Evolutionary conservation across 1,140 invertebrate genomes (phyloP).

Genomic region (Cyclargus thomasi): DNA sequence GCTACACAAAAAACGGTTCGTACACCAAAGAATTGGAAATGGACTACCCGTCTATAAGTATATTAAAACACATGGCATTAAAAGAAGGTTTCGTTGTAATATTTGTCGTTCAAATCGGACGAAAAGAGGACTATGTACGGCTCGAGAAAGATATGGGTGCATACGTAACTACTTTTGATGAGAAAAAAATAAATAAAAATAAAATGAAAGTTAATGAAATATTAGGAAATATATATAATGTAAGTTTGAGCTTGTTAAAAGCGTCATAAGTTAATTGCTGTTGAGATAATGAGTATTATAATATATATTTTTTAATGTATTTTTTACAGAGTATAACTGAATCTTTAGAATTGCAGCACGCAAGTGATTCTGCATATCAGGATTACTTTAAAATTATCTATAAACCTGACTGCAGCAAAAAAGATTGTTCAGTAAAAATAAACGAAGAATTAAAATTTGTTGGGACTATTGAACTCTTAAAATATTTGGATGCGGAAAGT

Average conservation of each 20-base stretch:
- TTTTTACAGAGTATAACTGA: conserved; percentile 9
- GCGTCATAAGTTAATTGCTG: no score
- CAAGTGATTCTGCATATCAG: conserved; percentile 5
- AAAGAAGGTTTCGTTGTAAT: conserved; percentile 89
- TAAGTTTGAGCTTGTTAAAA: not conserved
- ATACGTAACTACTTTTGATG: conserved; percentile 61
- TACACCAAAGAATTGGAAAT: conserved; percentile 81
- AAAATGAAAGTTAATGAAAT: conserved; percentile 14
- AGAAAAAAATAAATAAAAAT: no score
- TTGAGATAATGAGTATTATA: no score
- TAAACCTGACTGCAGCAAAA: conserved; percentile 32
- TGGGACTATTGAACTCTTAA: conserved; percentile 34
- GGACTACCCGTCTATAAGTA: conserved; percentile 83
- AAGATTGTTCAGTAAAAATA: conserved; percentile 32
- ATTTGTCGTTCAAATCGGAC: conserved; percentile 85
- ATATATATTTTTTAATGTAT: not conserved
- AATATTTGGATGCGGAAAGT: conserved; percentile 28
- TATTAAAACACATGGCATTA: conserved; percentile 79
- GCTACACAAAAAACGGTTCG: conserved; percentile 80
- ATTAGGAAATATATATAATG: not conserved
- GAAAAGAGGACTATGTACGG: conserved; percentile 79
- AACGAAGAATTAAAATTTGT: conserved; percentile 33
- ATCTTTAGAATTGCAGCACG: not conserved
- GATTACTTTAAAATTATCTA: conserved; percentile 31
- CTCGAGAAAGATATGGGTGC: conserved; percentile 78